phyloP scores from a whole-genome alignment of 2,797 vertebrate species.

The Syngnathus acus region DNA sequence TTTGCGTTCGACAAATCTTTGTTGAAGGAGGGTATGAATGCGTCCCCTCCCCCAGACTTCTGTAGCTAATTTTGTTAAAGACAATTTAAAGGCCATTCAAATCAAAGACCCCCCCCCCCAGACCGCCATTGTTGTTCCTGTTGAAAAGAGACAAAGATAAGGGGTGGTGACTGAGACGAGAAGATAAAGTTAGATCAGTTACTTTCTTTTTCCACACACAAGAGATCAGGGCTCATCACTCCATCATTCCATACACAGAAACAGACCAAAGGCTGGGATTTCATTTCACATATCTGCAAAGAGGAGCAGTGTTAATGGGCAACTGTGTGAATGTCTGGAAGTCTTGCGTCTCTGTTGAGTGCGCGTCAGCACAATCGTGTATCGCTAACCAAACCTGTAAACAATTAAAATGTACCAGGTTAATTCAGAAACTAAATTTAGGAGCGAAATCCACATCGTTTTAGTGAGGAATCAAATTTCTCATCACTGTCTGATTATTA shows the following conservation, averaged over 20 bases:
- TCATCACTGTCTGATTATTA: constrained; percentile 17
- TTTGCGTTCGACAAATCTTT: background rate
- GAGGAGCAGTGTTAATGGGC: background rate
- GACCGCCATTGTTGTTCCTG: constrained; percentile 44
- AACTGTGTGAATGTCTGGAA: background rate
- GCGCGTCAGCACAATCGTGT: background rate
- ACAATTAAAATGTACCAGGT: background rate
- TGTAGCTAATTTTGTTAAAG: constrained; percentile 22
- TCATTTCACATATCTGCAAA: background rate
- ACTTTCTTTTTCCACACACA: constrained; percentile 1
- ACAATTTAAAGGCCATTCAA: constrained; percentile 44
- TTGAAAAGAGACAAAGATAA: constrained; percentile 42
- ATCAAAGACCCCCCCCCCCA: constrained; percentile 43
- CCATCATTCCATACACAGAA: constrained; percentile 7
- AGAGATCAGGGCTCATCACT: background rate
- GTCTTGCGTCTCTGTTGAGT: background rate
- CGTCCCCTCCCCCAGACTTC: background rate
- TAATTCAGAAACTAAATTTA: background rate
- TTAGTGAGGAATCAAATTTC: background rate
- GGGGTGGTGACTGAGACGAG: constrained; percentile 27
- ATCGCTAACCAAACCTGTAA: background rate
- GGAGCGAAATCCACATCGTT: background rate
- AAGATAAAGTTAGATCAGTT: constrained; percentile 11
- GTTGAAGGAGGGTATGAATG: background rate
- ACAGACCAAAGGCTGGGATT: constrained; percentile 6